Conservation (phyloP, 2,888 invertebrate genomes). For the Blomia tropicalis region DNA sequence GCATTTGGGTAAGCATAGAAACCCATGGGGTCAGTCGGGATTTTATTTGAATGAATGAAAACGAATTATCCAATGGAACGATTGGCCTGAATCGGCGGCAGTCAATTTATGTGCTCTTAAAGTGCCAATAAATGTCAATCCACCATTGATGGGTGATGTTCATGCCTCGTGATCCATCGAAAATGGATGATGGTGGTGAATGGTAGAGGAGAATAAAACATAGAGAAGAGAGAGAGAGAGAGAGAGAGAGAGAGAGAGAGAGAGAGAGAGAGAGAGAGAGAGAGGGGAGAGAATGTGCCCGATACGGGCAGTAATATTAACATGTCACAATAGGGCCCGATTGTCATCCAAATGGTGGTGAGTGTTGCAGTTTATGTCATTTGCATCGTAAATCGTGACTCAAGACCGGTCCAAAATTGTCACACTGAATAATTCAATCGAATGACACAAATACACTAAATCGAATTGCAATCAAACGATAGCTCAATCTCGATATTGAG, state of each 20-base stretch:
- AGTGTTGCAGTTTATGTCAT: slow-evolving; percentile 2
- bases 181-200: too few species aligned
- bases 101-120: slow-evolving; percentile 15
- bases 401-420: neutral
- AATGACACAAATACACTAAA: neutral
- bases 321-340: too few species aligned
- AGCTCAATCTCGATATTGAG: too few species aligned
- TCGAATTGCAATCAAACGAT: slow-evolving; percentile 9
- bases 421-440: neutral
- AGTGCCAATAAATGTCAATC: slow-evolving; percentile 11
- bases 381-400: slow-evolving; percentile 2
- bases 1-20: too few species aligned
- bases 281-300: too few species aligned
- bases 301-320: too few species aligned
- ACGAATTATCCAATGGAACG: neutral
- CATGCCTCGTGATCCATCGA: neutral
- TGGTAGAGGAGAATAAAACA: too few species aligned
- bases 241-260: too few species aligned
- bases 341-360: neutral
- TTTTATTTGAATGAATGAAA: too few species aligned
- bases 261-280: too few species aligned
- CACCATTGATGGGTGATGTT: slow-evolving; percentile 2
- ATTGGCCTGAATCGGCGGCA: neutral
- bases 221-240: too few species aligned
- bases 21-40: too few species aligned